phyloP scores from a whole-genome alignment of 2,888 invertebrate species.

The Venusia cambrica region DNA sequence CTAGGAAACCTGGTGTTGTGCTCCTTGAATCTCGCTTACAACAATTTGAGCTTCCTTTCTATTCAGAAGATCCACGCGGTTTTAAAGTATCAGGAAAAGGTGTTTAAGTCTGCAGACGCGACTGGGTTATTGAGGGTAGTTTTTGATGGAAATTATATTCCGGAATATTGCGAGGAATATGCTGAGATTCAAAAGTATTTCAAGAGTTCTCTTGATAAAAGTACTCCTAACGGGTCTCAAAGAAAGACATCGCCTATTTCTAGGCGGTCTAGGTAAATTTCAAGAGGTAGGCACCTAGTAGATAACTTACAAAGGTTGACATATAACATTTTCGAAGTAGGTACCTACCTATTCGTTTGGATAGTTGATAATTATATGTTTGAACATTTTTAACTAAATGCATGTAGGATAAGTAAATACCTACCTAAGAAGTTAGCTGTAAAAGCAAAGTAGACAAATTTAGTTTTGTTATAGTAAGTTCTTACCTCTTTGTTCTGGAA shows the following conservation, averaged over 20 bases:
- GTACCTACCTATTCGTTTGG: no score
- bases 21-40: slow-evolving; percentile 53
- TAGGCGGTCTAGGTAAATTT: no score
- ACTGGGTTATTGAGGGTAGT: slow-evolving; percentile 46
- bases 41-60: slow-evolving; percentile 38
- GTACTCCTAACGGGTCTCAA: slow-evolving; percentile 6
- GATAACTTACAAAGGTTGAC: no score
- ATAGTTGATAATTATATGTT: no score
- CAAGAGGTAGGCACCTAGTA: no score
- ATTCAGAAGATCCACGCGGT: slow-evolving; percentile 38
- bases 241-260: not conserved
- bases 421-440: no score
- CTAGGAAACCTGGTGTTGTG: slow-evolving; percentile 48
- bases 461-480: no score
- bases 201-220: slow-evolving; percentile 21
- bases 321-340: no score
- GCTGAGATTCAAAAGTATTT: slow-evolving; percentile 34
- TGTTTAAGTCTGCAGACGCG: slow-evolving; percentile 9
- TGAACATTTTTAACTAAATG: no score
- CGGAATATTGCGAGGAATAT: slow-evolving; percentile 36
- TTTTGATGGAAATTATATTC: slow-evolving; percentile 47
- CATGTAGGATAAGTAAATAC: no score
- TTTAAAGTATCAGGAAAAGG: slow-evolving; percentile 40
- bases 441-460: no score
- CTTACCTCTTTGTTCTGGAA: no score